Base-by-base conservation (phyloP, 2,113 vertebrate genomes). In the Gavialis gangeticus region DNA sequence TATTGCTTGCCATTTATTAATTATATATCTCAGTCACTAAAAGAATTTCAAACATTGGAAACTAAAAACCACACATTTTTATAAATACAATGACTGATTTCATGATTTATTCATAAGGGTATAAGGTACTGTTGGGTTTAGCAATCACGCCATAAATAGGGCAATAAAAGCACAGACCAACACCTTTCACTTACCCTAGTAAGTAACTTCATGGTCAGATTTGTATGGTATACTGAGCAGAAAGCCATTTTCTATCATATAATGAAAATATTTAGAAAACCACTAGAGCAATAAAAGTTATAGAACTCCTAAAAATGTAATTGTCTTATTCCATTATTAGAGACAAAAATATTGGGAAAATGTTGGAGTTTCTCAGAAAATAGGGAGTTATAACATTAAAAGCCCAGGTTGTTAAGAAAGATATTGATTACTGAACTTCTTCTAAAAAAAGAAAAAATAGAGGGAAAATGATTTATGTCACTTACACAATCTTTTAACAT, bases 81-180 rank as follows among this genome's bases (percentile, higher is more conserved):
- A 89, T 93, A 96, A 96, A 89, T 93, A 90, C 95, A 94, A 94
- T 96, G 96, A 97, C 62, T 91, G 91, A 95, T 93, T 95, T 73
- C 94, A 97, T 98, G 96, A 97, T 96, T 97, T 98, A 98, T 98
- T 98, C 96, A 97, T 97, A 89, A 98, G 94, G 84, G 97, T 98
- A 97, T 96, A 97, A 97, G 96, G 94, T 97, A 98, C 97, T 96
- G 81, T 97, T 97, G 84, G 90, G 93, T 94, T 97, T 98, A 96
- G 90, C 93, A 97, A 97, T 98, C 84, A 87, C 95, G 97, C 88
- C 93, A 97, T 97, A 97, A 98, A 97, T 97, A 97, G 96, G 97
- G 97, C 93, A 97, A 98, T 98, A 98, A 98, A 98, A 98, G 98
- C 97, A 98, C 94, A 98, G 97, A 97, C 96, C 98, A 97, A 96